Evolutionary conservation across 2,797 vertebrate genomes (phyloP), one percentile per base, ranked within the genome.

Genomic region (Natrix natrix): DNA sequence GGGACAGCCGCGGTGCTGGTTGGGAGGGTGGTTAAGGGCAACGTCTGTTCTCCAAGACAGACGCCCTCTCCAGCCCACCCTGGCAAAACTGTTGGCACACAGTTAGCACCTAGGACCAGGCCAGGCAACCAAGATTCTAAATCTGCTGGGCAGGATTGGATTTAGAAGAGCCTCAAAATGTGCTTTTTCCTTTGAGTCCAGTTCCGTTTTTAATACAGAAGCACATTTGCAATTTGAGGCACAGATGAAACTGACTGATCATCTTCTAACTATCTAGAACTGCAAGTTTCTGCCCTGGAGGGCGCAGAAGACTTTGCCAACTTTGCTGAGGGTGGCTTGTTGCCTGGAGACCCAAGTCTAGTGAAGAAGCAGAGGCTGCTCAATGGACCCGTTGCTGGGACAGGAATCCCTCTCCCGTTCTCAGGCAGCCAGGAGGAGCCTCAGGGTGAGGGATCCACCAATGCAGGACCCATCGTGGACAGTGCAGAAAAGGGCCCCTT

Each of bases 251-350:
- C 97, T 98, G 97, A 98, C 98, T 92, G 96, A 97, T 97, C 94
- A 93, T 98, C 95, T 98, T 98, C 98, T 98, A 96, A 97, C 96
- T 97, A 69, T 98, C 98, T 98, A 98, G 98, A 98, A 96, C 97
- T 78, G 4, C 97, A 69, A 66, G 94, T 93, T 93, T 95, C 97
- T 0, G 94, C 96, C 94, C 95, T 96, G 93, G 96, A 96, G 93
- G 89, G 97, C 95, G 96, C 94, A 10, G 97, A 98, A 96, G 97
- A 97, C 54, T 96, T 94, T 20, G 95, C 94, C n/a, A 95, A 87
- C 55, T 95, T 97, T 96, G 95, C 96, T 13, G 93, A 98, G 93
- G 96, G 94, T 90, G 95, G 96, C 95, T 95, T 96, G 87, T 95
- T 96, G 91, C 95, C 96, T 6, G 90, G 94, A 52, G 97, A 97